Evolutionary conservation across 2,797 vertebrate species (phyloP).

Genomic region (Philypnodon macrostomus): DNA sequence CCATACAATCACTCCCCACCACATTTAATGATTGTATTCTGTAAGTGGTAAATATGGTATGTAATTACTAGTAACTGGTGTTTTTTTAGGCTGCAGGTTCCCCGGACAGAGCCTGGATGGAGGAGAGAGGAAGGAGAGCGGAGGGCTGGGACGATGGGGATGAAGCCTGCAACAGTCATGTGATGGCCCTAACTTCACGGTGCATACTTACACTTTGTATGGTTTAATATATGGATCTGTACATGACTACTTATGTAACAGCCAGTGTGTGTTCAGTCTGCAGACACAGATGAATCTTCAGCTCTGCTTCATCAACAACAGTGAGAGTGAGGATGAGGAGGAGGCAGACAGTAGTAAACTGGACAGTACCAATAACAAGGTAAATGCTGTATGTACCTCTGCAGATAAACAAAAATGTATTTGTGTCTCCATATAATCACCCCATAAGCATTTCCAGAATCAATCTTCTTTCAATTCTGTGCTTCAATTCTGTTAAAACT

Average conservation of each 20-base stretch:
- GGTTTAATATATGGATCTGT: neutral
- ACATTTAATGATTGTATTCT: too few species aligned
- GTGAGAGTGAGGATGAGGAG: conserved; percentile 79
- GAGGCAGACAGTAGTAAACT: conserved; percentile 32
- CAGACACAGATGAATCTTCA: conserved; percentile 82
- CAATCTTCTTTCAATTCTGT: too few species aligned
- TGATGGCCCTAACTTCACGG: conserved; percentile 74
- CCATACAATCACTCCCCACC: too few species aligned
- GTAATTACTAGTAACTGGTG: neutral
- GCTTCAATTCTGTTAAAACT: too few species aligned
- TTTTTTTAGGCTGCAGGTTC: conserved; percentile 34
- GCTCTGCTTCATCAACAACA: conserved; percentile 85
- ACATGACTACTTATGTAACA: neutral
- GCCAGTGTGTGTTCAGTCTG: conserved; percentile 53
- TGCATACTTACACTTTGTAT: conserved; percentile 28
- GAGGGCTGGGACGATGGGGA: conserved; percentile 70
- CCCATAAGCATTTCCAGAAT: too few species aligned
- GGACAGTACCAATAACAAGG: conserved; percentile 23
- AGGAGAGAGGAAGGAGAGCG: conserved; percentile 51
- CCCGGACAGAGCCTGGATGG: conserved; percentile 50
- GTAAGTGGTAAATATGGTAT: too few species aligned
- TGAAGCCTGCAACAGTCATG: conserved; percentile 71
- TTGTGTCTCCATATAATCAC: too few species aligned
- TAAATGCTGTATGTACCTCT: too few species aligned
- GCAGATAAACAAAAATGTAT: too few species aligned